Evolutionary conservation across 2,888 invertebrate species (phyloP).

Genomic region (Hydropsyche betteni): DNA sequence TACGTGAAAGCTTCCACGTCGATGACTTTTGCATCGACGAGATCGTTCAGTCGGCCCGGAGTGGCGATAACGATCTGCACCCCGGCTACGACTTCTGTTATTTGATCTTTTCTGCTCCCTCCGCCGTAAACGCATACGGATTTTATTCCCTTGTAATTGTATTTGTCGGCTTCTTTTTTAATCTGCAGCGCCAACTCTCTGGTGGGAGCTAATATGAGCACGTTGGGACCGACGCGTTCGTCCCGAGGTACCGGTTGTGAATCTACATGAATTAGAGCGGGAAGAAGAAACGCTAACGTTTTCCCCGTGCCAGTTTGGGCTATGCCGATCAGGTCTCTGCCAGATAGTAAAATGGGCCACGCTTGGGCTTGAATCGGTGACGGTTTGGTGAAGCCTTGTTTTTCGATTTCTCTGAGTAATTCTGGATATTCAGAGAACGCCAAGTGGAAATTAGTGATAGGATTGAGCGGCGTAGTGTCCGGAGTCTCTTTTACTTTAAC

Average conservation of each 20-base stretch:
- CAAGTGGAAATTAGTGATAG: slow-evolving; percentile 82
- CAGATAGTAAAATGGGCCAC: slow-evolving; percentile 92
- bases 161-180: slow-evolving; percentile 89
- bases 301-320: slow-evolving; percentile 96
- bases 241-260: slow-evolving; percentile 79
- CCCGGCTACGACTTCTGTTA: slow-evolving; percentile 76
- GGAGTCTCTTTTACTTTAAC: background rate
- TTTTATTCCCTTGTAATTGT: slow-evolving; percentile 85
- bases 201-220: slow-evolving; percentile 90
- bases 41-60: slow-evolving; percentile 91
- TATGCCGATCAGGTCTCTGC: slow-evolving; percentile 94
- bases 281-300: slow-evolving; percentile 91
- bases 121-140: slow-evolving; percentile 94
- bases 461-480: slow-evolving; percentile 68
- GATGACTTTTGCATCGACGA: slow-evolving; percentile 77
- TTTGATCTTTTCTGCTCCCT: slow-evolving; percentile 81
- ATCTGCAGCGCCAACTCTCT: slow-evolving; percentile 94
- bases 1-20: slow-evolving; percentile 84
- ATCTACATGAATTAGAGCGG: slow-evolving; percentile 93
- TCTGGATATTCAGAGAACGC: slow-evolving; percentile 85
- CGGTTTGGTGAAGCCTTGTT: slow-evolving; percentile 82
- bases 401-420: slow-evolving; percentile 80
- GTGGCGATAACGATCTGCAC: slow-evolving; percentile 96
- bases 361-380: slow-evolving; percentile 94
- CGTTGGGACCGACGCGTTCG: slow-evolving; percentile 82